Base-by-base conservation (phyloP, 2,797 vertebrate genomes). In the Cuniculus paca region DNA sequence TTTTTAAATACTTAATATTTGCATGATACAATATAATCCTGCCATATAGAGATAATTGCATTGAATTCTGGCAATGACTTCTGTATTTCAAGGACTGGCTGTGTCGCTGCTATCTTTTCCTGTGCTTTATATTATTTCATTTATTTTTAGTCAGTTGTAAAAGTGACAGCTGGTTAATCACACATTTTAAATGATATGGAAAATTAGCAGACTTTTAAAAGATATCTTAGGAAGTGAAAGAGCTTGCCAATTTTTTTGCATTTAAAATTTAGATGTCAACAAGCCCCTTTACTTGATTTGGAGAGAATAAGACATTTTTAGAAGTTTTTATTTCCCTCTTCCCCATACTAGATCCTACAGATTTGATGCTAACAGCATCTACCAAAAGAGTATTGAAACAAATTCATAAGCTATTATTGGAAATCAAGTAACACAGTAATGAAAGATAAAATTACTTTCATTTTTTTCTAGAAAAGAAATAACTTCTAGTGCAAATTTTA, bases 141-240 rank as follows among this genome's bases (percentile, higher is more conserved):
- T 68, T 80, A 87, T 70, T 9, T 79, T 90, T 50, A 4, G 72
- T 31, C 4, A 16, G 10, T 54, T 85, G 31, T 61, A 56, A 88
- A 95, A 91, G 12, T 61, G 42, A 88, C 31, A 93, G 17, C 14
- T 19, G 85, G 77, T 93, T 77, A 79, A 75, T 34, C 31, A 88
- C 24, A 85, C 50, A 93, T 78, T 87, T 90, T 82, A 80, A 48
- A n/a, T 92, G 19, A 4, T 36, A 61, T 58, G 5, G 1, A 89
- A 82, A 96, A 70, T 20, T 52, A 42, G 50, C 70, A 79, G 34
- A 58, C 7, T 68, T 93, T 52, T 26, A 72, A 90, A 31, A 92
- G 20, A 81, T 87, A 26, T 45, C 3, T 90, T 75, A 48, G 19
- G 28, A 94, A 86, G 36, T 36, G 68, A 61, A 81, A 56, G 7